A percentile compares a stretch with the other conserved stretches of the same genome.
phyloP scores from a whole-genome alignment of 1,140 invertebrate species.

The Asobara japonica region DNA sequence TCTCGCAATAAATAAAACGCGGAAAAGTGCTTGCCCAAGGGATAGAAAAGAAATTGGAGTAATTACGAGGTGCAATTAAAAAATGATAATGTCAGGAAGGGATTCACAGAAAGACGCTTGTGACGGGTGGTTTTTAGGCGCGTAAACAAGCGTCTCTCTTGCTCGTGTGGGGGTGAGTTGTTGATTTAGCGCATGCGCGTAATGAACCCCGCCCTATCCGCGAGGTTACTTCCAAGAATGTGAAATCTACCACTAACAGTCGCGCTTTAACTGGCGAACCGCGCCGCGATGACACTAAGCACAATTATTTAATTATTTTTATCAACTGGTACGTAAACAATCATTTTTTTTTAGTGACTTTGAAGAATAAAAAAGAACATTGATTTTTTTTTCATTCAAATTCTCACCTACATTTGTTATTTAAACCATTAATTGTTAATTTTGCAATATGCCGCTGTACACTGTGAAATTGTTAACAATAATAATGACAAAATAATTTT shows the following conservation, averaged over 20 bases:
- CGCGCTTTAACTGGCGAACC: constrained; percentile 61
- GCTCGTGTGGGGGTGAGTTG: constrained; percentile 35
- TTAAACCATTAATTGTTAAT: no score
- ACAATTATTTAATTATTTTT: constrained; percentile 22
- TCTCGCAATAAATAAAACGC: not conserved
- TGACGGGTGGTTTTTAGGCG: constrained; percentile 40
- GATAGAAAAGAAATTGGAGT: constrained; percentile 46
- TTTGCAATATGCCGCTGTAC: no score
- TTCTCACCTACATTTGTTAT: no score
- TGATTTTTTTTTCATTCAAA: not conserved
- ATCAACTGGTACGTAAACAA: not conserved
- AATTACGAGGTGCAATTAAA: constrained; percentile 54
- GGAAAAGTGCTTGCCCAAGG: not conserved
- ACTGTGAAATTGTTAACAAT: no score
- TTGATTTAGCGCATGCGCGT: constrained; percentile 52
- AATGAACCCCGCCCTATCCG: constrained; percentile 62
- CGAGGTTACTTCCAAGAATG: constrained; percentile 52
- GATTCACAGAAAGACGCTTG: constrained; percentile 9
- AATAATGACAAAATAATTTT: no score
- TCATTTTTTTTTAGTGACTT: not conserved
- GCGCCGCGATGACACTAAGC: constrained; percentile 48
- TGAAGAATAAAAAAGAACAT: not conserved
- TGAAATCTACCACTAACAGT: constrained; percentile 52
- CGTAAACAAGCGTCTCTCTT: constrained; percentile 55
- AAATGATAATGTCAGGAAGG: constrained; percentile 50